Evolutionary conservation across 2,888 invertebrate genomes (phyloP), one percentile per base, ranked within the genome.

Genomic region (Miltochrista miniata): DNA sequence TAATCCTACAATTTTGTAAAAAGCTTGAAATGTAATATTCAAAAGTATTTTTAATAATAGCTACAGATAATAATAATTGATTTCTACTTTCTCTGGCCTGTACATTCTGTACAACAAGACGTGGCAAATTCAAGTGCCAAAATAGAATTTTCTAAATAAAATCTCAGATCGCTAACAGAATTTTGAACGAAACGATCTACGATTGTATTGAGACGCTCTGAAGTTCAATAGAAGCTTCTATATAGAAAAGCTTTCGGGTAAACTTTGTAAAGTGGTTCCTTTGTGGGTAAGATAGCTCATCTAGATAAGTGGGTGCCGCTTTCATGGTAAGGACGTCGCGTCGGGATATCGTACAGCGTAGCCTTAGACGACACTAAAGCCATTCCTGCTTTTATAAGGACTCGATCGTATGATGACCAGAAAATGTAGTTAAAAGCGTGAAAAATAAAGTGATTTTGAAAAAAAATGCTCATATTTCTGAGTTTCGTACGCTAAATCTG

Each of bases 291-390:
- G 87, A 90, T 88, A 79, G 82, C 79, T 90, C 88, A 88, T 90
- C 87, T 85, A 90, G 90, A 89, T 90, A 90, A 87, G 86, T 81
- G 86, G 82, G 76, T 76, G 74, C 73, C 79, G 77, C 87, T 85
- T 87, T 86, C 83, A 83, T 59, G 63, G 61, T 59, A 64, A 63
- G 68, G 64, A 59, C 56, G 62, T 62, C 61, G 63, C 54, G 14
- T 31, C 2, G 62, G 65, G 58, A 53, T 65, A 69, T 72, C 72
- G 65, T 45, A 36, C 54, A 54, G 68, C 70, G 34, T 31, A 30
- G 37, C 48, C 52, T 45, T 41, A 37, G 35, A 36, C 61, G 65
- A 70, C 61, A 61, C 59, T 64, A 58, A n/a, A 56, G 50, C 53
- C 56, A 33, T 24, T 45, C 49, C 33, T 47, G 35, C 41, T 61